phyloP scores from a whole-genome alignment of 2,888 invertebrate genomes.

The Nesidiocoris tenuis region DNA sequence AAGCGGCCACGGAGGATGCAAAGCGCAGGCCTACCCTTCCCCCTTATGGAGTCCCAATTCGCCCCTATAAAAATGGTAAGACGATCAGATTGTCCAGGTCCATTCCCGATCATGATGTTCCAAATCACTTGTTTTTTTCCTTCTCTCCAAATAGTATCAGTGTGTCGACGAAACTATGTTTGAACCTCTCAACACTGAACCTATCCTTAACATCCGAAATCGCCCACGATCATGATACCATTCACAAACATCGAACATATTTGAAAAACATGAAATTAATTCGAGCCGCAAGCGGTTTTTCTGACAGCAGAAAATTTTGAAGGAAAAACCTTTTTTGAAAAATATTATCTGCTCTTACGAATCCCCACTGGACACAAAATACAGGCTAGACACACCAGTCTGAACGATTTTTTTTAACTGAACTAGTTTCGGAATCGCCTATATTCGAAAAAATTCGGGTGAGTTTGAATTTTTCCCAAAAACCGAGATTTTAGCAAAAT shows the following conservation, averaged over 20 bases:
- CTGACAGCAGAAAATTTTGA: no score
- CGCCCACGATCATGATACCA: neutral
- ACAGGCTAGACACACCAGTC: no score
- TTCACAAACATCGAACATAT: neutral
- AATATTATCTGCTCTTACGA: no score
- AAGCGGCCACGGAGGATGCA: slow-evolving; percentile 40
- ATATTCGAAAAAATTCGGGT: no score
- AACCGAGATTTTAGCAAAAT: no score
- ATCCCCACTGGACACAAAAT: no score
- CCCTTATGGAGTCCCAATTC: slow-evolving; percentile 41
- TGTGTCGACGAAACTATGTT: slow-evolving; percentile 1
- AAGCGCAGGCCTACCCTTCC: slow-evolving; percentile 42
- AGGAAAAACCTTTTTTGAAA: no score
- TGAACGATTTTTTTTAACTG: no score
- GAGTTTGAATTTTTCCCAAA: no score
- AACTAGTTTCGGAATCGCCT: no score
- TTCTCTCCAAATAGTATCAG: neutral
- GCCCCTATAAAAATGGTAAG: slow-evolving; percentile 43
- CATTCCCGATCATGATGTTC: slow-evolving; percentile 1
- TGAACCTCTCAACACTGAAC: neutral
- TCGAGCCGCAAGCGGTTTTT: no score
- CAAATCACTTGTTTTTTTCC: neutral
- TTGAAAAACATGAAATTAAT: neutral
- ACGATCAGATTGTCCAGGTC: slow-evolving; percentile 4
- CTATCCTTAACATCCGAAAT: neutral